Evolutionary conservation across 2,888 invertebrate genomes (phyloP).

Genomic region (Epistrophella euchroma): DNA sequence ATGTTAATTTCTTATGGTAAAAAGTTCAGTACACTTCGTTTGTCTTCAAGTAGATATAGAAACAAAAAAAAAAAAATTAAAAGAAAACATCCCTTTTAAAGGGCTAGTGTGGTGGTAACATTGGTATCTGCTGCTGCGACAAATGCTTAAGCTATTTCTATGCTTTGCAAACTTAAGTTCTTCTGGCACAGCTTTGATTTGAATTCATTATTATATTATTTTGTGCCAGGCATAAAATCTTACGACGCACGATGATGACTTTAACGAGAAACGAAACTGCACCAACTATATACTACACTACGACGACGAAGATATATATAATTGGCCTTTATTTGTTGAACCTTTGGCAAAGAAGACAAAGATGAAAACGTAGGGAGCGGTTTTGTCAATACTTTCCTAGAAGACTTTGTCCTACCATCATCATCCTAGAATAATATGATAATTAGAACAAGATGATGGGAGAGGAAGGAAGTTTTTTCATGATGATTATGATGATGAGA

Average conservation of each 20-base stretch:
- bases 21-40: constrained; percentile 56
- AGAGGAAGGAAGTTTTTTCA: constrained; percentile 20
- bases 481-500: constrained; percentile 16
- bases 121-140: constrained; percentile 31
- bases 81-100: constrained; percentile 12
- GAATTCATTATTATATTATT: constrained; percentile 56
- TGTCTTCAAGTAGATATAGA: constrained; percentile 15
- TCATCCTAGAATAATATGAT: constrained; percentile 23
- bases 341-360: background rate
- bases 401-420: constrained; percentile 36
- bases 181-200: constrained; percentile 50
- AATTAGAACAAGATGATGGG: constrained; percentile 13
- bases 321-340: constrained; percentile 62
- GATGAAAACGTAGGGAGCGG: background rate
- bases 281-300: background rate
- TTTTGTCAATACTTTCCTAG: constrained; percentile 32
- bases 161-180: constrained; percentile 3
- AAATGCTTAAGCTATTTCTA: constrained; percentile 39
- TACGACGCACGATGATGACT: constrained; percentile 9
- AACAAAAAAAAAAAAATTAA: background rate
- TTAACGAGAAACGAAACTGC: constrained; percentile 21
- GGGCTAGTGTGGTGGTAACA: constrained; percentile 9
- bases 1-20: constrained; percentile 71
- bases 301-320: constrained; percentile 39
- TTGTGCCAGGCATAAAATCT: constrained; percentile 35